Percentiles rank a stretch among this genome's conserved stretches.
These are phyloP conservation scores for Muntiacus reevesi DNA, from an alignment of 2,113 vertebrate genomes.

Conservation along the genomic window DNA sequence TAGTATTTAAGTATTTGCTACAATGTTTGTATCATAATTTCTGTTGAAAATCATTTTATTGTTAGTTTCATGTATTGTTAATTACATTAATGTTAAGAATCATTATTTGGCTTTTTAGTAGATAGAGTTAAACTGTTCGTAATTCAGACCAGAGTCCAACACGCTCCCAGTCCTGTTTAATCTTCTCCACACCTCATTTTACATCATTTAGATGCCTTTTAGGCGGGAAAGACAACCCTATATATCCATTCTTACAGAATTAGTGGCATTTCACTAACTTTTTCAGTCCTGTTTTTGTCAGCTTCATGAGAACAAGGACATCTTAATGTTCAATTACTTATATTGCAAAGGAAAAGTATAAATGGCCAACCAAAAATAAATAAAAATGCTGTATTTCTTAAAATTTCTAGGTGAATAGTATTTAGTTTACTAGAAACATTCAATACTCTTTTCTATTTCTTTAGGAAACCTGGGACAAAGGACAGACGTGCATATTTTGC, in stretches of 20 bases:
- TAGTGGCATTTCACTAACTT: not conserved
- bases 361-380: not conserved
- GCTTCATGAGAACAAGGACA: not conserved
- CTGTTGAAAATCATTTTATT: not conserved
- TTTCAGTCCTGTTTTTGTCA: not conserved
- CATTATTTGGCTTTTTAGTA: not conserved
- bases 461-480: not conserved
- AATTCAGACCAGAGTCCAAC: not conserved
- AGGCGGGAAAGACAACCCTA: not conserved
- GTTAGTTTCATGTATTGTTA: slow-evolving; percentile 6
- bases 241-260: not conserved
- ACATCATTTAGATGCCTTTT: not conserved
- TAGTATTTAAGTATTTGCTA: not conserved
- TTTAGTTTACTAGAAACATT: not conserved
- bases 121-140: not conserved
- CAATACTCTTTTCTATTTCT: not conserved
- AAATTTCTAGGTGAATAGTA: not conserved
- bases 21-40: not conserved
- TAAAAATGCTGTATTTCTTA: not conserved
- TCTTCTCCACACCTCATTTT: not conserved
- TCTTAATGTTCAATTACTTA: not conserved
- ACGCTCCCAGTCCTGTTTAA: not conserved
- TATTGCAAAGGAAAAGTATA: not conserved
- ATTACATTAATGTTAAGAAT: not conserved
- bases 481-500: not conserved